Evolutionary conservation across 1,140 invertebrate species (phyloP), one percentile per base, ranked within the genome.

Genomic region (Fopius arisanus): DNA sequence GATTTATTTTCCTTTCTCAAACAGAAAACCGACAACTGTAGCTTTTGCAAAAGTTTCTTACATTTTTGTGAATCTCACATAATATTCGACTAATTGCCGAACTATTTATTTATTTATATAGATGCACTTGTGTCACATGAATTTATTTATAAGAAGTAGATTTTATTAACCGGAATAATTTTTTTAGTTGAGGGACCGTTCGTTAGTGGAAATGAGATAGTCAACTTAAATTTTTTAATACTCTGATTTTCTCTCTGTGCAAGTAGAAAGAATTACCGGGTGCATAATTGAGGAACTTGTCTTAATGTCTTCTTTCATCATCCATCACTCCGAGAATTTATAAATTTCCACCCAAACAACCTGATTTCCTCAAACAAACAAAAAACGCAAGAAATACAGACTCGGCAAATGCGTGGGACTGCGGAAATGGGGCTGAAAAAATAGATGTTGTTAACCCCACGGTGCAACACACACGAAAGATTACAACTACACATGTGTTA

Each of bases 401-500:
- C 54, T 59, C 16, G 16, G 16, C 14, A 19, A 48, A 12, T 26
- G 54, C 54, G 54, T 59, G 54, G 54, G 54, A 59, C 54, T 59
- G 23, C 54, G 54, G 54, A 59, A 59, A 59, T 59, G 54, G 54
- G 54, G 54, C 54, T 59, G 54, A 59, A 59, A 59, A 59, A 59
- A 26, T 59, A 59, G 54, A 59, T 69, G 41, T 69, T 69, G 67
- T 69, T 48, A 51, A 33, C 29, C 41, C 43, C 26, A 7, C 33
- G 23, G 54, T 21, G 54, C 14, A 26, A 59, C 23, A 59, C 54
- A 59, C 54, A 59, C 23, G 54, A 26, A 40, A 26, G 66, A 41
- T 37, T 41, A 43, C 37, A 40, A 41, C 2, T 41, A 40, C 21
- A 14, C 37, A 26, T 67, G 66, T 67, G 66, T 67, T 26, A 67